phyloP scores from a whole-genome alignment of 2,797 vertebrate species.

The Gymnothorax reevesii region DNA sequence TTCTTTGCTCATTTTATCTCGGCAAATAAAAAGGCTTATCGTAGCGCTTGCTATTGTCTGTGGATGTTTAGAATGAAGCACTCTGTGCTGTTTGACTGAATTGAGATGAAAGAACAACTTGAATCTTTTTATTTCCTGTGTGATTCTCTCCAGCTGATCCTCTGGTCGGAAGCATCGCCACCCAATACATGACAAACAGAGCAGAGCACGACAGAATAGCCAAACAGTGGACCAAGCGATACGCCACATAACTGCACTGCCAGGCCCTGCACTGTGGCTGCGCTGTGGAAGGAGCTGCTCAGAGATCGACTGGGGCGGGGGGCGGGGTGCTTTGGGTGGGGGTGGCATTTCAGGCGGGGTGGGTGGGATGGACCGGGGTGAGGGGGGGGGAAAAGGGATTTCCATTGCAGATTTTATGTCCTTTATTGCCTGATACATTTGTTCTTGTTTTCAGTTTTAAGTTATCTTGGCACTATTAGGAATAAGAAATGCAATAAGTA shows the following conservation, averaged over 20 bases:
- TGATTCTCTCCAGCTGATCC: constrained; percentile 79
- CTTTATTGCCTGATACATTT: constrained; percentile 74
- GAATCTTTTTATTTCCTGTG: background rate
- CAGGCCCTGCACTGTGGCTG: background rate
- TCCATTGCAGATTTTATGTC: constrained; percentile 75
- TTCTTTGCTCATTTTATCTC: too few relatives aligned
- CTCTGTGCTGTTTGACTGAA: background rate
- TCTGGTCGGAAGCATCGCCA: constrained; percentile 94
- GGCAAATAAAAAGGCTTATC: background rate
- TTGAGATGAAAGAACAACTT: background rate
- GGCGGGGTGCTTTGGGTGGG: constrained; percentile 47
- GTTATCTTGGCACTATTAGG: constrained; percentile 68
- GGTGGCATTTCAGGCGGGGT: constrained; percentile 34
- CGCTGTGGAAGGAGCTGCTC: constrained; percentile 17
- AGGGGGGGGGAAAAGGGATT: constrained; percentile 53
- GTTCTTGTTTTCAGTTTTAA: constrained; percentile 72
- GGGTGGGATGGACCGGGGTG: constrained; percentile 51
- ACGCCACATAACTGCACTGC: constrained; percentile 81
- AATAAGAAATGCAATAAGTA: constrained; percentile 66
- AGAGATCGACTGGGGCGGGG: constrained; percentile 33
- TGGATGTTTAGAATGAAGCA: background rate
- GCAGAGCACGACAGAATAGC: constrained; percentile 94
- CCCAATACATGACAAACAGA: constrained; percentile 96
- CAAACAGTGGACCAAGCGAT: constrained; percentile 96
- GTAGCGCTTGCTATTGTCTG: background rate